A percentile compares a stretch with the other conserved stretches of the same genome.
Conservation (phyloP, 1,140 invertebrate species). For the Protaetia brevitarsis region DNA sequence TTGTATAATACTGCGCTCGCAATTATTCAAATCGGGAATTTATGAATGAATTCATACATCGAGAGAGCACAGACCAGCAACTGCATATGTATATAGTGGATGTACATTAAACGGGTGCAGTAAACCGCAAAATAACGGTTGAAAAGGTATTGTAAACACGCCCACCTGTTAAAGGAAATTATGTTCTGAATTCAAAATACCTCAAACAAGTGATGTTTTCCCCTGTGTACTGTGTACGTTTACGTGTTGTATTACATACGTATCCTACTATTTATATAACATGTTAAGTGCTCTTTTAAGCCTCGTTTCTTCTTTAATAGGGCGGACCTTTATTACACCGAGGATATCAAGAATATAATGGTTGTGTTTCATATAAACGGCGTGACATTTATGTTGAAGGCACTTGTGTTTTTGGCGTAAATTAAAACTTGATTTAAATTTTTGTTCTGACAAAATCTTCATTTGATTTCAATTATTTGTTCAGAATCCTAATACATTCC, state of each 20-base stretch:
- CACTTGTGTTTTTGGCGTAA: too few species aligned
- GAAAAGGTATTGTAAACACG: constrained; percentile 14
- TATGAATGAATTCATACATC: constrained; percentile 1
- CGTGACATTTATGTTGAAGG: too few species aligned
- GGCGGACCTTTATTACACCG: too few species aligned
- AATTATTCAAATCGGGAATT: constrained; percentile 13
- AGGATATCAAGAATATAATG: too few species aligned
- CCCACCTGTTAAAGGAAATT: constrained; percentile 16
- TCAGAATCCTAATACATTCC: too few species aligned
- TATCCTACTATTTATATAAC: background rate
- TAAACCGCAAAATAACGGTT: constrained; percentile 14
- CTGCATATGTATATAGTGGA: too few species aligned
- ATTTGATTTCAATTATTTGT: too few species aligned
- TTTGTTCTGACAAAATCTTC: too few species aligned
- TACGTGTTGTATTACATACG: too few species aligned
- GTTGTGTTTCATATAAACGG: too few species aligned
- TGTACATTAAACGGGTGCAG: constrained; percentile 10
- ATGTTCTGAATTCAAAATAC: background rate
- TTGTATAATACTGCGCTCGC: background rate
- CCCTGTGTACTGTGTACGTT: background rate
- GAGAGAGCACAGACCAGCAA: background rate
- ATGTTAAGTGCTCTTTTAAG: background rate
- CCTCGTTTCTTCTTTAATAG: background rate
- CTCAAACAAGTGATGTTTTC: constrained; percentile 2
- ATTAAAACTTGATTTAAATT: too few species aligned